Conservation (phyloP, 1,140 invertebrate genomes). For the Andrena cerasifolii region DNA sequence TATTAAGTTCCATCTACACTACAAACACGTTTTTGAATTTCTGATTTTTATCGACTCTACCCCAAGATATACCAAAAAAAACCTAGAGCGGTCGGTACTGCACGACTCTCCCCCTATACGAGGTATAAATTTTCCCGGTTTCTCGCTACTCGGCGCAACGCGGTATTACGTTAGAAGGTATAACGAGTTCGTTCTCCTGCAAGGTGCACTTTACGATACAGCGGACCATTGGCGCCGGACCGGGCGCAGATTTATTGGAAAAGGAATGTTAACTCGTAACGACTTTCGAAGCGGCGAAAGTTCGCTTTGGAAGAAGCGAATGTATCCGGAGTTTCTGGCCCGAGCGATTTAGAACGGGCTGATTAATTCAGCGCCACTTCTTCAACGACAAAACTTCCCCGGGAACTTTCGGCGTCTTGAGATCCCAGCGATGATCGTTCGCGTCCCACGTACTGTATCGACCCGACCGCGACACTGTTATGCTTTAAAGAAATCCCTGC, state of each 20-base stretch:
- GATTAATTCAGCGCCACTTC: slow-evolving; percentile 21
- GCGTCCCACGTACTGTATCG: too few species aligned
- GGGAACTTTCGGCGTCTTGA: background rate
- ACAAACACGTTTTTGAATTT: too few species aligned
- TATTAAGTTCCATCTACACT: too few species aligned
- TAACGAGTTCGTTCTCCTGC: slow-evolving; percentile 13
- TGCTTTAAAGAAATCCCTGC: too few species aligned
- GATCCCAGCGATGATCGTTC: slow-evolving; percentile 6
- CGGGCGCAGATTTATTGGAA: slow-evolving; percentile 17
- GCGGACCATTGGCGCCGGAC: slow-evolving; percentile 3
- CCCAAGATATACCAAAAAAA: too few species aligned
- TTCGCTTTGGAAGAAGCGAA: slow-evolving; percentile 20
- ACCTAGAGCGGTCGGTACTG: too few species aligned
- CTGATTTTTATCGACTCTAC: too few species aligned
- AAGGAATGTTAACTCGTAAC: slow-evolving; percentile 44
- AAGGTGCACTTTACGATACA: slow-evolving; percentile 17
- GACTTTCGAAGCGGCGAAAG: slow-evolving; percentile 48
- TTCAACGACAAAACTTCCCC: background rate
- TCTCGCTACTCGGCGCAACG: background rate
- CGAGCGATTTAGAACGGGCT: slow-evolving; percentile 31
- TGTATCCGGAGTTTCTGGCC: background rate
- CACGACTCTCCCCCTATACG: too few species aligned
- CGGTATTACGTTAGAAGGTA: slow-evolving; percentile 16
- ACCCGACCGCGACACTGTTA: too few species aligned
- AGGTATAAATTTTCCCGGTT: slow-evolving; percentile 24